Percentiles rank a stretch among this genome's conserved stretches.
phyloP scores from a whole-genome alignment of 2,888 invertebrate species.

The Scaptomyza tumidula region DNA sequence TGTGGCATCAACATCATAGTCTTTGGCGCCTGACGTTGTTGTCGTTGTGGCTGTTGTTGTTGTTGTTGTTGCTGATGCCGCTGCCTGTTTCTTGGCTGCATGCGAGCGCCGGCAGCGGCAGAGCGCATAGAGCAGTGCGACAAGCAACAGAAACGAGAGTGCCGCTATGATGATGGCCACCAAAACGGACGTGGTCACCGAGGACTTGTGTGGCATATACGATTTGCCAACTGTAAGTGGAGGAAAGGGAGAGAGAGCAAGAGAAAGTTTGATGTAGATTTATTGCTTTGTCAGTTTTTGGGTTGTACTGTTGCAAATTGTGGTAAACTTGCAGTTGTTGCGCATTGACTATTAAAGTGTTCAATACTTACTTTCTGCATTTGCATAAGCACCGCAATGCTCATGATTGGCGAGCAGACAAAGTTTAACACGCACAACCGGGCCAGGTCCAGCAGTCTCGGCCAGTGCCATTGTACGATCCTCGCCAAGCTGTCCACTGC shows the following conservation, averaged over 20 bases:
- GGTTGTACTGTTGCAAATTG: background rate
- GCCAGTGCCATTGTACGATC: conserved; percentile 88
- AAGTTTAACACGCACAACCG: conserved; percentile 91
- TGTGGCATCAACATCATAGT: conserved; percentile 74
- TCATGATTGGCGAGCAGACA: conserved; percentile 92
- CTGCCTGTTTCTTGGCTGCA: conserved; percentile 70
- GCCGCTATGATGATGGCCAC: conserved; percentile 79
- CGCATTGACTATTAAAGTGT: too few relatives aligned
- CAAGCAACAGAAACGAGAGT: conserved; percentile 70
- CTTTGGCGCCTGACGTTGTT: conserved; percentile 60
- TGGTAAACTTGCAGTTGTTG: too few relatives aligned
- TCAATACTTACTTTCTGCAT: conserved; percentile 91
- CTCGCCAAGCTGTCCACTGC: conserved; percentile 85
- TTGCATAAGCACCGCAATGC: conserved; percentile 92
- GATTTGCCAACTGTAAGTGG: conserved; percentile 76
- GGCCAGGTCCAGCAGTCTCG: conserved; percentile 83
- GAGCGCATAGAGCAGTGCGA: conserved; percentile 69
- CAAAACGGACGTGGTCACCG: conserved; percentile 77
- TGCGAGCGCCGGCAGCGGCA: conserved; percentile 79
- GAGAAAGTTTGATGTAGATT: conserved; percentile 13
- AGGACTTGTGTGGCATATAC: conserved; percentile 74
- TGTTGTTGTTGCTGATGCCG: conserved; percentile 43
- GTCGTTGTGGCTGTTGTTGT: conserved; percentile 36
- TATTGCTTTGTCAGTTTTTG: conserved; percentile 5
- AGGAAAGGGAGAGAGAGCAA: background rate